phyloP scores from a whole-genome alignment of 2,888 invertebrate genomes.

The Nemurella pictetii region DNA sequence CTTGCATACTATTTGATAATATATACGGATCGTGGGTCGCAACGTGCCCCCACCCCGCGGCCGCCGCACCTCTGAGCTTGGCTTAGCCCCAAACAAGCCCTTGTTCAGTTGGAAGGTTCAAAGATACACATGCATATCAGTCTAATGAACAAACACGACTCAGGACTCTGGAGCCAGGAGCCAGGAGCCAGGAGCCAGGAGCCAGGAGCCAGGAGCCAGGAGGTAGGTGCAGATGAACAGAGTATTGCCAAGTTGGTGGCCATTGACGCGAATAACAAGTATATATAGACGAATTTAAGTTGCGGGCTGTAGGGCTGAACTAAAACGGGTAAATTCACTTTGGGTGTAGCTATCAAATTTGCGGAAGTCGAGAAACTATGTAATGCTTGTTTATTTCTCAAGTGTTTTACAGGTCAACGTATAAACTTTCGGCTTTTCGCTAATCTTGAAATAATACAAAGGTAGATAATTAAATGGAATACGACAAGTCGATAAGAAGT shows the following conservation, averaged over 20 bases:
- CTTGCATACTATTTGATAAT: too few relatives aligned
- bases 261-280: slow-evolving; percentile 12
- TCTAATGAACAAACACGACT: slow-evolving; percentile 9
- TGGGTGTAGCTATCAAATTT: not conserved
- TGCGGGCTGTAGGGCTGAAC: not conserved
- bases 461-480: not conserved
- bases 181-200: too few relatives aligned
- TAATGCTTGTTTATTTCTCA: not conserved
- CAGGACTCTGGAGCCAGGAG: too few relatives aligned
- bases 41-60: not conserved
- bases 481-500: not conserved
- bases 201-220: too few relatives aligned
- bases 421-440: not conserved
- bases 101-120: not conserved
- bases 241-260: slow-evolving; percentile 8
- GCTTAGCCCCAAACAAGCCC: not conserved
- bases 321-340: not conserved
- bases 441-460: not conserved
- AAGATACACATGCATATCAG: slow-evolving; percentile 14
- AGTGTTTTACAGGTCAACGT: not conserved
- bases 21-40: not conserved
- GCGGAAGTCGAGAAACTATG: not conserved
- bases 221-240: too few relatives aligned
- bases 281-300: not conserved
- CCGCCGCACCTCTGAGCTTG: not conserved